Conservation (phyloP, 2,797 vertebrate genomes). For the Microchirus variegatus region DNA sequence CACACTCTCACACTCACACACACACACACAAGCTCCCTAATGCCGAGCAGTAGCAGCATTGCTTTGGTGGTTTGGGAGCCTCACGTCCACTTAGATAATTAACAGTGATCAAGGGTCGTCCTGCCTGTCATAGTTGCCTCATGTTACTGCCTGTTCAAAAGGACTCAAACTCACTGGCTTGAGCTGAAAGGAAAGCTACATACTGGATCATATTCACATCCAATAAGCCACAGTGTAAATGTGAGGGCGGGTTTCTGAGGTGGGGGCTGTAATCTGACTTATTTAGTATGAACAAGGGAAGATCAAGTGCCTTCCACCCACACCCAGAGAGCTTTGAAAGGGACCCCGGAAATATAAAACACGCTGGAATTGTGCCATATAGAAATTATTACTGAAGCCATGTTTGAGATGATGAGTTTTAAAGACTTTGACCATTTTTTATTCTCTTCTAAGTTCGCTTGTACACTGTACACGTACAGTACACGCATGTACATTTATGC, state of each 20-base stretch:
- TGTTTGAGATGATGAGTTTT: conserved; percentile 5
- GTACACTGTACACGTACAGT: conserved; percentile 2
- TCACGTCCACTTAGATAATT: conserved; percentile 80
- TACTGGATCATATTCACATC: conserved; percentile 71
- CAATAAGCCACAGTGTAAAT: conserved; percentile 70
- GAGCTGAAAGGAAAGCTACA: conserved; percentile 76
- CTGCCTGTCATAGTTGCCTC: conserved; percentile 75
- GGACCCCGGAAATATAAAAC: conserved; percentile 50
- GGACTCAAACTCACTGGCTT: conserved; percentile 77
- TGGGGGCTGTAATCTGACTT: conserved; percentile 74
- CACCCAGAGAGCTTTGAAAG: conserved; percentile 68
- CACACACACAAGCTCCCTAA: conserved; percentile 29
- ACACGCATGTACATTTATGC: background rate
- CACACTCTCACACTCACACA: conserved; percentile 9
- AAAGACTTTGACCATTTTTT: background rate
- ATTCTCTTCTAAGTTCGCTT: background rate
- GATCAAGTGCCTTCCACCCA: conserved; percentile 75
- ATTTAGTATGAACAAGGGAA: conserved; percentile 76
- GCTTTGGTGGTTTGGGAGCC: conserved; percentile 68
- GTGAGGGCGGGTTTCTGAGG: conserved; percentile 62
- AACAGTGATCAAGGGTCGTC: conserved; percentile 82
- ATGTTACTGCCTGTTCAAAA: conserved; percentile 79
- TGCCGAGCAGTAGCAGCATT: conserved; percentile 40
- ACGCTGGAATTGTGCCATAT: conserved; percentile 6
- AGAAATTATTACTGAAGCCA: conserved; percentile 15